Percentiles rank a stretch among this genome's conserved stretches.
Evolutionary conservation across 2,888 invertebrate genomes (phyloP).

Genomic region (Molorchus minor): DNA sequence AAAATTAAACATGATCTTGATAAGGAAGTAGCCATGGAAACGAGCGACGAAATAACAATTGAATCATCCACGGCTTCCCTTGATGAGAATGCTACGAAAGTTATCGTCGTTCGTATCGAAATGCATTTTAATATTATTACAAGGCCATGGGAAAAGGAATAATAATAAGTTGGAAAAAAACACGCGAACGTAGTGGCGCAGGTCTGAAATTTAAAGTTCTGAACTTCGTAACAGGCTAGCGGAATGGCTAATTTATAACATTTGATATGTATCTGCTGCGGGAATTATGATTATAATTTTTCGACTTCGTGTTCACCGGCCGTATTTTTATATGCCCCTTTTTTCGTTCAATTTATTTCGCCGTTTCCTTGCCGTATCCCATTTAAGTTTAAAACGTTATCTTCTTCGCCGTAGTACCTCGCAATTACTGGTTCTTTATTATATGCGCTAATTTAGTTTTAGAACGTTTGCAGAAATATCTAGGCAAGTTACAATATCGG

Average conservation of each 20-base stretch:
- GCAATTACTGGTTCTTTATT: constrained; percentile 24
- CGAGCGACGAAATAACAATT: constrained; percentile 44
- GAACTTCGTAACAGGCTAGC: constrained; percentile 50
- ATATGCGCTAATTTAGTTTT: constrained; percentile 11
- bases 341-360: constrained; percentile 37
- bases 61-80: constrained; percentile 42
- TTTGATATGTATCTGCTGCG: constrained; percentile 59
- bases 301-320: constrained; percentile 52
- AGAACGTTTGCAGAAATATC: constrained; percentile 5
- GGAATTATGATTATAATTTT: constrained; percentile 60
- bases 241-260: constrained; percentile 57
- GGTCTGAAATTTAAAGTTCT: constrained; percentile 52
- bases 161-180: constrained; percentile 50
- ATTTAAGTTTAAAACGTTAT: constrained; percentile 9
- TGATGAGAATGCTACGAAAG: constrained; percentile 41
- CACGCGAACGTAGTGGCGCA: constrained; percentile 47
- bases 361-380: constrained; percentile 26
- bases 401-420: not conserved
- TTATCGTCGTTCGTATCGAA: constrained; percentile 46
- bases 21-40: constrained; percentile 39
- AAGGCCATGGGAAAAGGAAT: constrained; percentile 53
- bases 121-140: constrained; percentile 49
- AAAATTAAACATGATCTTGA: constrained; percentile 33
- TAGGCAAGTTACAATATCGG: not conserved
- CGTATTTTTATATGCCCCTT: constrained; percentile 46